A percentile compares a stretch with the other conserved stretches of the same genome.
Conservation (phyloP, 2,113 vertebrate genomes). For the Sciurus niger region DNA sequence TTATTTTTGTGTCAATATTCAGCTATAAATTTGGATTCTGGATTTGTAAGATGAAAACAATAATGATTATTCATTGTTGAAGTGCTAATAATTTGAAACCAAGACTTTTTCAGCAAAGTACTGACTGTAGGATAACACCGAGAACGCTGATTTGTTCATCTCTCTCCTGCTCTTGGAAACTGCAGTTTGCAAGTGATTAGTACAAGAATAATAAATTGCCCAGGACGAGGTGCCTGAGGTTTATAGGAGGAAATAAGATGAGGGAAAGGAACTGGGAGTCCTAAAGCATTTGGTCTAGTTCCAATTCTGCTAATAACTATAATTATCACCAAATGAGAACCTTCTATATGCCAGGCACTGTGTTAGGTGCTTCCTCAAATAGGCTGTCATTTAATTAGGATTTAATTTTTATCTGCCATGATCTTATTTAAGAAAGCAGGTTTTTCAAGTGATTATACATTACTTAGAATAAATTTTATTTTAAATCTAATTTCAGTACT, state of each 20-base stretch:
- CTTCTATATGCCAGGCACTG: not conserved
- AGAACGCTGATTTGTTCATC: not conserved
- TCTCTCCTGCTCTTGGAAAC: not conserved
- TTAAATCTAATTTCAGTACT: conserved; percentile 45
- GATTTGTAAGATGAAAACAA: conserved; percentile 4
- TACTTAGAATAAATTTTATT: conserved; percentile 46
- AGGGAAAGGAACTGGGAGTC: not conserved
- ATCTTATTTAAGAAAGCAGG: conserved; percentile 48
- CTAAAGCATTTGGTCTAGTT: not conserved
- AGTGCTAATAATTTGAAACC: not conserved
- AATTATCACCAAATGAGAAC: conserved; percentile 52
- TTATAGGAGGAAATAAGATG: not conserved
- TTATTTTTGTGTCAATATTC: not conserved
- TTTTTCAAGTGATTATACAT: conserved; percentile 49
- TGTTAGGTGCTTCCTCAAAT: conserved; percentile 17
- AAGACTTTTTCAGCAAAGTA: not conserved
- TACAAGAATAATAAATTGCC: not conserved
- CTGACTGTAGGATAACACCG: not conserved
- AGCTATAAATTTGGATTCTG: conserved; percentile 36
- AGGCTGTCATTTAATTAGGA: conserved; percentile 54
- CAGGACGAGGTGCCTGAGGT: not conserved
- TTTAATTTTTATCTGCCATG: conserved; percentile 59
- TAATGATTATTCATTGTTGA: conserved; percentile 46
- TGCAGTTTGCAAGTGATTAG: not conserved
- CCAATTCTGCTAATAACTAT: conserved; percentile 50